Conservation (phyloP, 2,888 invertebrate species). For the Unio delphinus region DNA sequence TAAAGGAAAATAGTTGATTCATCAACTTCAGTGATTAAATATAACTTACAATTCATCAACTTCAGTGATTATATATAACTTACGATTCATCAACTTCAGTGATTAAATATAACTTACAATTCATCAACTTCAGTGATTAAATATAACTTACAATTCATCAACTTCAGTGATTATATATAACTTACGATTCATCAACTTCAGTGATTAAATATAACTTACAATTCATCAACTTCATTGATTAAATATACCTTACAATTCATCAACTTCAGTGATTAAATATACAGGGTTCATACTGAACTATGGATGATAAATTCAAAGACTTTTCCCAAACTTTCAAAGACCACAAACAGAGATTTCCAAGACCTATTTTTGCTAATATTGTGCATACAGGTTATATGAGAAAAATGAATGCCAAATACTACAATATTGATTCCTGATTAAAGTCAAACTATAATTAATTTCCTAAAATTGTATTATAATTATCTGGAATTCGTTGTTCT, state of each 20-base stretch:
- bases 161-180: conserved; percentile 6
- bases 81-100: conserved; percentile 60
- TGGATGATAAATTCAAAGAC: too few species aligned
- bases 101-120: conserved; percentile 48
- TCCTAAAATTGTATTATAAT: too few species aligned
- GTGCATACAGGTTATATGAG: too few species aligned
- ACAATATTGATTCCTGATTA: too few species aligned
- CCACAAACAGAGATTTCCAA: too few species aligned
- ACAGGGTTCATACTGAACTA: too few species aligned
- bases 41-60: conserved; percentile 63
- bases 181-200: conserved; percentile 64
- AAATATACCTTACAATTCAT: conserved; percentile 58
- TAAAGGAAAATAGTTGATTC: too few species aligned
- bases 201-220: conserved; percentile 46
- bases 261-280: conserved; percentile 31
- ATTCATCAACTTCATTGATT: conserved; percentile 51
- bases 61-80: conserved; percentile 31
- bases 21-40: neutral
- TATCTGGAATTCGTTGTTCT: too few species aligned
- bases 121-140: conserved; percentile 48
- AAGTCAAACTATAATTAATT: too few species aligned
- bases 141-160: conserved; percentile 46
- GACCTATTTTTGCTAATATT: too few species aligned
- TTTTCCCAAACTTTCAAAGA: too few species aligned
- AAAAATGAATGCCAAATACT: too few species aligned